Conservation (phyloP, 2,797 vertebrate genomes). For the Lutjanus campechanus region DNA sequence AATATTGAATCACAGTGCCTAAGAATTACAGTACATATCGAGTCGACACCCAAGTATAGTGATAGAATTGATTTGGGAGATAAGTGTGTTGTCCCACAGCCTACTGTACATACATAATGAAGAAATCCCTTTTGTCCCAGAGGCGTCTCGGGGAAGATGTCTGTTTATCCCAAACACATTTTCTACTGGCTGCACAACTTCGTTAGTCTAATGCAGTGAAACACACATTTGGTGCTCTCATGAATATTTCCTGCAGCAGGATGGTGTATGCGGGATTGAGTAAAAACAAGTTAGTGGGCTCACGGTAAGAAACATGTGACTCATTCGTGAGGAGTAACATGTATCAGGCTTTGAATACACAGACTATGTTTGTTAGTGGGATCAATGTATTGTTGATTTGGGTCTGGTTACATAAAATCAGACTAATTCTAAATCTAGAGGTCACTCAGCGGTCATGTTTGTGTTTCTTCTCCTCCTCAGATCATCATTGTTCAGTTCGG, state of each 20-base stretch:
- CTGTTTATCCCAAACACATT: no score
- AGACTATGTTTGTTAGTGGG: neutral
- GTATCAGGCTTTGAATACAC: neutral
- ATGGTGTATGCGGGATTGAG: neutral
- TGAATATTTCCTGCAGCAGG: neutral
- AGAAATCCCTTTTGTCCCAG: no score
- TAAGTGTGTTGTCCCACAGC: no score
- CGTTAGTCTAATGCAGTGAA: neutral
- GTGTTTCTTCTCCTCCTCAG: constrained; percentile 72
- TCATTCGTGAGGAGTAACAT: neutral
- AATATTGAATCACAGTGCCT: no score
- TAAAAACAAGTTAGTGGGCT: neutral
- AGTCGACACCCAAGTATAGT: no score
- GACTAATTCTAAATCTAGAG: neutral
- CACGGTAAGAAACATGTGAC: neutral
- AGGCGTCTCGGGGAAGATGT: no score
- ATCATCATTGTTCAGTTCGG: constrained; percentile 97
- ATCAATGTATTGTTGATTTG: neutral
- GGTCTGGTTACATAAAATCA: neutral
- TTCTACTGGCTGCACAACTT: no score
- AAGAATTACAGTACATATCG: no score
- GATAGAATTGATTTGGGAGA: no score
- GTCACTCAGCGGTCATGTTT: neutral
- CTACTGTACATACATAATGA: no score
- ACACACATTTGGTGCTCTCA: neutral